These are phyloP conservation scores for Drosophila tsacasi DNA, from an alignment of 1,140 invertebrate genomes.

Conservation along the genomic window DNA sequence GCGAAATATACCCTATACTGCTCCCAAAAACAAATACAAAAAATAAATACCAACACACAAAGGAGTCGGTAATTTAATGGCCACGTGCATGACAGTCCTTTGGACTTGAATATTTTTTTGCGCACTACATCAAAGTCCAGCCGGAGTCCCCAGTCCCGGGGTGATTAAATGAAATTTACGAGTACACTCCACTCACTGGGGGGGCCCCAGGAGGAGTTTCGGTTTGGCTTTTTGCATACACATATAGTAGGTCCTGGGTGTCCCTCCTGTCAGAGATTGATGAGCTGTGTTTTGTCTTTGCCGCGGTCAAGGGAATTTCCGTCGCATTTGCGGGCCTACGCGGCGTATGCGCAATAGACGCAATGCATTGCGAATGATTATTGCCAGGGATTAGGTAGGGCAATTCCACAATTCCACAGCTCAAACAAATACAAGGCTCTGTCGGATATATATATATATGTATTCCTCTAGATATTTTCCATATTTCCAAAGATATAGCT, in stretches of 20 bases:
- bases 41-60: too few species aligned
- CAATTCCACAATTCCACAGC: neutral
- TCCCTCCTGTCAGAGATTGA: constrained; percentile 72
- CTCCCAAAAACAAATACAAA: neutral
- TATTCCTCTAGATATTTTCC: neutral
- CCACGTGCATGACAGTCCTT: constrained; percentile 53
- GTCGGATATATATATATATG: neutral
- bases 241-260: neutral
- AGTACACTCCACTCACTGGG: constrained; percentile 35
- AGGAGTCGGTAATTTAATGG: constrained; percentile 58
- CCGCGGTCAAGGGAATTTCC: constrained; percentile 25
- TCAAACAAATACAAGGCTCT: neutral
- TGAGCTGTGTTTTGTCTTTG: constrained; percentile 67
- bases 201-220: neutral
- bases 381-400: neutral
- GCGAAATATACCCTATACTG: neutral
- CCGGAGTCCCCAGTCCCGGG: constrained; percentile 12
- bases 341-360: constrained; percentile 60
- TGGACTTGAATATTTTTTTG: constrained; percentile 63
- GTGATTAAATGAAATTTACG: constrained; percentile 82
- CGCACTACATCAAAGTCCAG: constrained; percentile 72
- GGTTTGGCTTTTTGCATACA: constrained; percentile 62
- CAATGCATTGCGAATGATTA: neutral
- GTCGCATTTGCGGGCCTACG: constrained; percentile 26
- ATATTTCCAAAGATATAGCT: too few species aligned